Conservation (phyloP, 2,888 invertebrate species). For the Phengaris arion region DNA sequence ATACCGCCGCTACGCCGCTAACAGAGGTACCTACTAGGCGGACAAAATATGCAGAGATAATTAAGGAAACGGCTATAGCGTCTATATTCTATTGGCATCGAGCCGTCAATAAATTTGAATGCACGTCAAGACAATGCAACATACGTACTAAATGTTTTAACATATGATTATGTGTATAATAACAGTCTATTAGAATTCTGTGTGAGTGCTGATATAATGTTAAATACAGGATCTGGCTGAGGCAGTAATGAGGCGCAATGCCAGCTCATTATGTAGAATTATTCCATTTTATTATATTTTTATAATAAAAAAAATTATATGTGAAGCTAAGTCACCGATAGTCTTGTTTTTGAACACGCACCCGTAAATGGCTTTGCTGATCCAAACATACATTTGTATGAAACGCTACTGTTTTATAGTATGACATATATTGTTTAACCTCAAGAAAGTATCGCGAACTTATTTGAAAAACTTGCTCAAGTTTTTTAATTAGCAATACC, state of each 20-base stretch:
- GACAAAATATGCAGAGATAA: constrained; percentile 9
- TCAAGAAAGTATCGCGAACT: no score
- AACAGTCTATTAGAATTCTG: constrained; percentile 15
- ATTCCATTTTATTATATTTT: constrained; percentile 2
- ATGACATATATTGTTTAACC: no score
- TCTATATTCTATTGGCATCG: constrained; percentile 28
- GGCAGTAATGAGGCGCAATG: neutral
- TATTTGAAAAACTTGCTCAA: no score
- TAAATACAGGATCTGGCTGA: neutral
- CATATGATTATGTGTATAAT: constrained; percentile 25
- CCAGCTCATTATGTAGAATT: constrained; percentile 7
- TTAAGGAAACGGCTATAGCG: constrained; percentile 25
- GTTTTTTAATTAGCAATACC: no score
- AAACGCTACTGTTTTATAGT: no score
- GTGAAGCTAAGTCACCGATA: neutral
- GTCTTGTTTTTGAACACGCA: neutral
- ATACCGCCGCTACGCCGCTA: no score
- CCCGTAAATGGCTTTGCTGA: no score
- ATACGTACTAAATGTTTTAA: constrained; percentile 24
- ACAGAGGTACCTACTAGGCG: neutral
- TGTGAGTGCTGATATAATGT: neutral
- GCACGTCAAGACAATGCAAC: constrained; percentile 36
- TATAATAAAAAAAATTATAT: neutral
- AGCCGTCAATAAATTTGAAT: constrained; percentile 29
- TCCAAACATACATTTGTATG: no score